Evolutionary conservation across 2,797 vertebrate species (phyloP).

Genomic region (Todus mexicanus): DNA sequence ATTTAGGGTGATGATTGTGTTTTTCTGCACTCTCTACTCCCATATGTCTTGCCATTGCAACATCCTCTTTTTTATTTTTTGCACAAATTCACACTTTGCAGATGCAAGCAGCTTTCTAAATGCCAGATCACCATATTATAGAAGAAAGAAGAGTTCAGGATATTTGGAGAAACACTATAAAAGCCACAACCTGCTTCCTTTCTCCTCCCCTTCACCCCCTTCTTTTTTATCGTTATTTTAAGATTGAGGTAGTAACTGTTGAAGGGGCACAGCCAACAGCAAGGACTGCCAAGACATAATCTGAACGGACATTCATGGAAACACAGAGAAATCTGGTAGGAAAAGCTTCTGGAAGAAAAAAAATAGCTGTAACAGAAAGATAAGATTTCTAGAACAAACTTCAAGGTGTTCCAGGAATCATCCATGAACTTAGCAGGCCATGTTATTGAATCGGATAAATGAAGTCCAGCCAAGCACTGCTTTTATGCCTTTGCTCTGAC

Average conservation of each 20-base stretch:
- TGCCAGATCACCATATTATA: neutral
- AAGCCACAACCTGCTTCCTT: neutral
- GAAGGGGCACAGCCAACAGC: neutral
- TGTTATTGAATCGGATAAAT: neutral
- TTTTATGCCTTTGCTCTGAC: neutral
- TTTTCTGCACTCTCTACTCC: neutral
- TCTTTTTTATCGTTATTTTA: neutral
- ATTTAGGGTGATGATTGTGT: neutral
- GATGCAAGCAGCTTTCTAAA: neutral
- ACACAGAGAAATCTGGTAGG: neutral
- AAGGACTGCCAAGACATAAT: neutral
- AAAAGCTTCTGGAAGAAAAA: neutral
- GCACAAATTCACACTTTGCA: neutral
- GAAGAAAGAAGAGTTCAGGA: neutral
- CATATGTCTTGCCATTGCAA: neutral
- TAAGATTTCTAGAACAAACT: neutral
- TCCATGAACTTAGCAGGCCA: neutral
- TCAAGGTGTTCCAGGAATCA: neutral
- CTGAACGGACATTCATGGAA: neutral
- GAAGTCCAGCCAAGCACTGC: neutral
- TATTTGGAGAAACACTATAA: neutral
- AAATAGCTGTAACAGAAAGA: neutral
- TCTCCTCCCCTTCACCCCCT: accelerated
- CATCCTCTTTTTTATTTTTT: neutral
- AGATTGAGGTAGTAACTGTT: neutral